Evolutionary conservation across 1,140 invertebrate genomes (phyloP).

Genomic region (Oncopodura yosiiana): DNA sequence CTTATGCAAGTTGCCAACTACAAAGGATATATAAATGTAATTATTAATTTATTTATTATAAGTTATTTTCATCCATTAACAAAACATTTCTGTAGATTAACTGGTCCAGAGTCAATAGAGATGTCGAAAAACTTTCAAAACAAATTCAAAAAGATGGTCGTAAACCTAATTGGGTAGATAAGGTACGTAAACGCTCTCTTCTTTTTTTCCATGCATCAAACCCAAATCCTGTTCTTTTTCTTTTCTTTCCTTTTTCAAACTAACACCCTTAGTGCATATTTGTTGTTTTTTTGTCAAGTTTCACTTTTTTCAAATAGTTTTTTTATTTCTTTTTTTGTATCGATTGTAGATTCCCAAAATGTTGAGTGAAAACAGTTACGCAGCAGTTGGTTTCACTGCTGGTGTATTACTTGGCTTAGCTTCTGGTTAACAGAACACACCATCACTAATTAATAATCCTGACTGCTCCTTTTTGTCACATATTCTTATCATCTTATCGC

Average conservation of each 20-base stretch:
- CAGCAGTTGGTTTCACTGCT: conserved; percentile 70
- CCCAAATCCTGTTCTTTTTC: too few relatives aligned
- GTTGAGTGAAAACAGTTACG: conserved; percentile 62
- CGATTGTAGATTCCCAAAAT: conserved; percentile 59
- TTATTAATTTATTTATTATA: conserved; percentile 27
- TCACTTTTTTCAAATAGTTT: conserved; percentile 2
- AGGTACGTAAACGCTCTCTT: conserved; percentile 51
- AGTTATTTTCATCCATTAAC: background rate
- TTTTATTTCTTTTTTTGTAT: conserved; percentile 21
- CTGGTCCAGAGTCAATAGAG: conserved; percentile 74
- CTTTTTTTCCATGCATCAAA: too few relatives aligned
- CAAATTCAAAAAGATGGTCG: conserved; percentile 64
- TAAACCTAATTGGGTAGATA: conserved; percentile 62
- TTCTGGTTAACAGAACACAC: conserved; percentile 44
- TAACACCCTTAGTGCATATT: background rate
- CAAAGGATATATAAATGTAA: conserved; percentile 72
- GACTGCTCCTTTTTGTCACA: conserved; percentile 2
- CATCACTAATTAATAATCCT: background rate
- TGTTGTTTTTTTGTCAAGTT: conserved; percentile 3
- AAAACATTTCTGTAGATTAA: conserved; percentile 55
- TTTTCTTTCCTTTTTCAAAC: too few relatives aligned
- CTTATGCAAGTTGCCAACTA: conserved; percentile 80
- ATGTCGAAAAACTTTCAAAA: conserved; percentile 67
- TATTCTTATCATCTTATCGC: conserved; percentile 15
- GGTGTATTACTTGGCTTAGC: conserved; percentile 74